Evolutionary conservation across 2,888 invertebrate genomes (phyloP), one percentile per base, ranked within the genome.

Genomic region (Pachydiplax longipennis): DNA sequence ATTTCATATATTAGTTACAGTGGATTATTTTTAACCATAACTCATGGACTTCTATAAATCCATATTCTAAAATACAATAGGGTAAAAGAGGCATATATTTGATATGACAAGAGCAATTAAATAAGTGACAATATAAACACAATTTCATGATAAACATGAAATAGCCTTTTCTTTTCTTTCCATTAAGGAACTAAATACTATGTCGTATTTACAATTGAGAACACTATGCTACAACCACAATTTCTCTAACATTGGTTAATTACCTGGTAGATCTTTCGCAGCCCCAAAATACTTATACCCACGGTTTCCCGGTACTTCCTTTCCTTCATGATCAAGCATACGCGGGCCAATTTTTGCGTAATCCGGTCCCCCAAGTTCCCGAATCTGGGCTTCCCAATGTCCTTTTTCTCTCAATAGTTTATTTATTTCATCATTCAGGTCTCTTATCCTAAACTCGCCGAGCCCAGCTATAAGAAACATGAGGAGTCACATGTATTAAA

Each of bases 251-350:
- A 53, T 53, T 0, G 18, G 18, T 53, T 18, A 53, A 53, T 92
- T 93, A 96, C 96, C 99, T 91, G 99, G 99, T 92, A 99, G 95
- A 94, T 99, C 99, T 94, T 99, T 98, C 0, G 99, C 99, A 35
- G 99, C 99, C 61, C 99, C 99, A 94, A 99, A 99, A 94, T 99
- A 99, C 94, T 99, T 99, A 94, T 99, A 99, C 0, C 99, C 99
- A 92, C 98, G 96, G 94, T 99, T 99, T 22, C 99, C 99, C 0
- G 99, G 99, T 0, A 99, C 99, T 94, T 99, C 99, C 93, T 98
- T 97, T 0, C 98, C 98, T 93, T 98, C 98, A 92, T 98, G 97
- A 94, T 98, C 98, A 91, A 98, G 95, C 98, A 99, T 98, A 93
- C 98, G 96, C 0, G 99, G 98, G 0, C 99, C 98, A 92, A 98